phyloP scores from a whole-genome alignment of 2,113 vertebrate species.

The Merops nubicus region DNA sequence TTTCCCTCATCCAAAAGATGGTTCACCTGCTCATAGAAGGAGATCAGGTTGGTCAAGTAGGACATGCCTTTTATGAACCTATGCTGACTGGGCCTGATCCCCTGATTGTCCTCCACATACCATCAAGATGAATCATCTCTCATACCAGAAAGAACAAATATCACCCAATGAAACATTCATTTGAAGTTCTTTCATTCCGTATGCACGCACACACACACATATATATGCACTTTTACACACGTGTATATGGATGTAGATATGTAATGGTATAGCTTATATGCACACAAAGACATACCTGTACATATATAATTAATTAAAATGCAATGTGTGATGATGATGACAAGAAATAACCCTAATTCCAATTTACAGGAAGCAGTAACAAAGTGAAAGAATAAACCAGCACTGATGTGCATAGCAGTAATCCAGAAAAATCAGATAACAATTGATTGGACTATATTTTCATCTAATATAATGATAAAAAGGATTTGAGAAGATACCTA shows the following conservation, averaged over 20 bases:
- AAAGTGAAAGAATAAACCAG: background rate
- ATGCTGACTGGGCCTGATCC: too few species aligned
- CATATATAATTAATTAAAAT: background rate
- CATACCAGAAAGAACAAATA: background rate
- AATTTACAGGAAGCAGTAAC: background rate
- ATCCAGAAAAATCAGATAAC: background rate
- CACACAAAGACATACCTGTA: background rate
- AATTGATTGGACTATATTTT: background rate
- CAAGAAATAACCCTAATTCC: background rate
- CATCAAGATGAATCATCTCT: too few species aligned
- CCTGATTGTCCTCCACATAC: too few species aligned
- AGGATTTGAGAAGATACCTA: background rate
- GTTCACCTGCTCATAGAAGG: too few species aligned
- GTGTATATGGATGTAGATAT: fast-evolving
- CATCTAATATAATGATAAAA: background rate
- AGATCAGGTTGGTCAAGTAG: too few species aligned
- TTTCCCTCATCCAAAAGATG: too few species aligned
- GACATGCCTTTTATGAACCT: too few species aligned
- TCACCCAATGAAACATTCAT: background rate
- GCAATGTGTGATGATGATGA: background rate
- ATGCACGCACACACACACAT: background rate
- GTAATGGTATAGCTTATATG: background rate
- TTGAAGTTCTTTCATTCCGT: background rate
- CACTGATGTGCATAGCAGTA: background rate
- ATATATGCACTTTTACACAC: background rate